Evolutionary conservation across 1,140 invertebrate genomes (phyloP), one percentile per base, ranked within the genome.

Genomic region (Lucilia cuprina): DNA sequence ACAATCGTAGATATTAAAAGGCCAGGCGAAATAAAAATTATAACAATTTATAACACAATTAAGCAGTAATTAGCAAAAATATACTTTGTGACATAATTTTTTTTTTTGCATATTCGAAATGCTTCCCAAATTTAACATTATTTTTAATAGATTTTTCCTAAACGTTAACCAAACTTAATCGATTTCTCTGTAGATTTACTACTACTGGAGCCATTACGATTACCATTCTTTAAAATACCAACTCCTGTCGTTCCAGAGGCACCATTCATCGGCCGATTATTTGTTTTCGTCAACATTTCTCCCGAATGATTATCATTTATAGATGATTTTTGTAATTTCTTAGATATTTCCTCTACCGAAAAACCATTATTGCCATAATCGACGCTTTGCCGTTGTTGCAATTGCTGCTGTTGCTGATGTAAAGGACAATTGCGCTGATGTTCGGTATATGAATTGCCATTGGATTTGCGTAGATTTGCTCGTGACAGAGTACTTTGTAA

Each of bases 401-500:
- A 8, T 77, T 82, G 25, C 30, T 82, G 65, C 30, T 82, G 77
- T 74, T 82, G 47, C 50, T 80, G 77, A 77, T 65, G 85, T 21
- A 84, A 34, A 35, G 82, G 78, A 75, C 85, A 85, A 82, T 86
- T 34, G 47, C 65, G 77, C 41, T 84, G 83, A 83, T 88, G 34
- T 84, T 86, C 85, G 65, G 83, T 5, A 13, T 41, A 41, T 2
- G 30, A 35, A 13, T 78, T 74, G 3, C 65, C 74, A 55, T 85
- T 85, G 2, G 84, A 55, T 83, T 82, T 85, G 34, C 84, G 84
- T 84, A 95, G 92, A 91, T 95, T 95, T 12, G 95, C 95, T 90
- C 95, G 93, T 85, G 95, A 94, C 74, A 96, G 90, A 2, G 95
- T 96, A 74, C 95, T 93, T 25, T 92, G 93, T 83, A 96, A 91